Conservation (phyloP, 2,113 vertebrate genomes). For the Murina feae region DNA sequence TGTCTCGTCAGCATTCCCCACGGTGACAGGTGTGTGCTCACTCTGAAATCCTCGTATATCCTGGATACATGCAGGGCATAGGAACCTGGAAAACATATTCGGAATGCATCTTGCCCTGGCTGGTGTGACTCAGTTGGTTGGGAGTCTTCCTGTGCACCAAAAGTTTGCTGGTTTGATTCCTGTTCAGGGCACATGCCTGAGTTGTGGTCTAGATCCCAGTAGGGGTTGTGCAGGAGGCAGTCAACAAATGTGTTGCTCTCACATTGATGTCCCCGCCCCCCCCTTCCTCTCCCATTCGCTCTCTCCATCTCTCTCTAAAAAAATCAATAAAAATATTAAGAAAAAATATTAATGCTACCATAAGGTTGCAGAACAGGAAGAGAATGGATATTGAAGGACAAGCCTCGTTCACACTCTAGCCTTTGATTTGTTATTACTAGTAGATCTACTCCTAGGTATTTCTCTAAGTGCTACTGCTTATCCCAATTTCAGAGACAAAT, state of each 20-base stretch:
- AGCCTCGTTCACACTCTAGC: rapidly evolving
- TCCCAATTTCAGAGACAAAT: background rate
- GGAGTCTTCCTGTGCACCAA: too few species aligned
- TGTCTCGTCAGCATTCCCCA: constrained; percentile 70
- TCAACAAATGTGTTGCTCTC: too few species aligned
- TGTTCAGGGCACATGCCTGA: too few species aligned
- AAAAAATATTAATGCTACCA: background rate
- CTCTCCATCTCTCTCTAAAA: too few species aligned
- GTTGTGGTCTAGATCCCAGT: too few species aligned
- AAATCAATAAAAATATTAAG: too few species aligned
- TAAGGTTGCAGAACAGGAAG: background rate
- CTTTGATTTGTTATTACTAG: background rate
- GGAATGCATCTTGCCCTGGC: background rate
- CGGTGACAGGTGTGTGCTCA: background rate
- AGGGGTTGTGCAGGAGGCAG: too few species aligned
- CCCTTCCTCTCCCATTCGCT: too few species aligned
- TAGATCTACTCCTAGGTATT: background rate
- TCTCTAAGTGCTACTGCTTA: background rate
- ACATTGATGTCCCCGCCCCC: too few species aligned
- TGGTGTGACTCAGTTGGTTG: too few species aligned
- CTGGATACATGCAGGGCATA: background rate
- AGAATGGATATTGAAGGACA: background rate
- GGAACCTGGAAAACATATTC: background rate
- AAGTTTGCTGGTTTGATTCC: too few species aligned
- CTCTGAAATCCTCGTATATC: rapidly evolving